A percentile compares a stretch with the other conserved stretches of the same genome.
Evolutionary conservation across 2,113 vertebrate species (phyloP).

Genomic region (Rostratula benghalensis): DNA sequence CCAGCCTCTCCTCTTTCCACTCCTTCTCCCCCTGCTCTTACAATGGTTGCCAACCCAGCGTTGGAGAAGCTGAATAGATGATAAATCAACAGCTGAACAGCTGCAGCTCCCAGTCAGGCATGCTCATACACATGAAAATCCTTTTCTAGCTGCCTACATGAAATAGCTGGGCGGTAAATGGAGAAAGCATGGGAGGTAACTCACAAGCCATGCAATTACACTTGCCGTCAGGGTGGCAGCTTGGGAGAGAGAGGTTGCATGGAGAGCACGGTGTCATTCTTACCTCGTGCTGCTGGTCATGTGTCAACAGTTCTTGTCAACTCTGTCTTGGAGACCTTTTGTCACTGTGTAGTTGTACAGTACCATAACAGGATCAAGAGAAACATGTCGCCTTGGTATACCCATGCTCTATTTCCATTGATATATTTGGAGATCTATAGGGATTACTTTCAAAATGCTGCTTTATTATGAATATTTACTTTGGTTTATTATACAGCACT

Average conservation of each 20-base stretch:
- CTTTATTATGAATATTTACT: neutral
- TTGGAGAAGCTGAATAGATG: neutral
- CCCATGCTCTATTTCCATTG: neutral
- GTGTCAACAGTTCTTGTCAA: rapidly evolving
- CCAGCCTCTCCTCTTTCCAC: neutral
- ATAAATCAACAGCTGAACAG: conserved; percentile 61
- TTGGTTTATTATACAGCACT: neutral
- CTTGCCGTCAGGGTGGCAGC: neutral
- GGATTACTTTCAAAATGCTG: neutral
- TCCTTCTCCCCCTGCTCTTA: neutral
- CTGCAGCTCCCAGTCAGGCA: conserved; percentile 39
- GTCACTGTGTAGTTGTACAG: neutral
- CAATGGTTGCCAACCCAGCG: neutral
- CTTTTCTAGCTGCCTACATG: neutral
- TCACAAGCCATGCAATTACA: neutral
- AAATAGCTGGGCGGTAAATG: neutral
- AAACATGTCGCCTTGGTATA: neutral
- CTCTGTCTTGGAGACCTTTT: neutral
- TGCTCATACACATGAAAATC: neutral
- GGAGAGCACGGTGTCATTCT: neutral
- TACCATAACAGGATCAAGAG: neutral
- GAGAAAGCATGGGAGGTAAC: neutral
- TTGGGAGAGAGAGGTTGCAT: neutral
- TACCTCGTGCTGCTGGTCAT: neutral
- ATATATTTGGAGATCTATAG: neutral